These are phyloP conservation scores for Tyrophagus putrescentiae DNA, from an alignment of 1,140 invertebrate species.

Conservation along the genomic window DNA sequence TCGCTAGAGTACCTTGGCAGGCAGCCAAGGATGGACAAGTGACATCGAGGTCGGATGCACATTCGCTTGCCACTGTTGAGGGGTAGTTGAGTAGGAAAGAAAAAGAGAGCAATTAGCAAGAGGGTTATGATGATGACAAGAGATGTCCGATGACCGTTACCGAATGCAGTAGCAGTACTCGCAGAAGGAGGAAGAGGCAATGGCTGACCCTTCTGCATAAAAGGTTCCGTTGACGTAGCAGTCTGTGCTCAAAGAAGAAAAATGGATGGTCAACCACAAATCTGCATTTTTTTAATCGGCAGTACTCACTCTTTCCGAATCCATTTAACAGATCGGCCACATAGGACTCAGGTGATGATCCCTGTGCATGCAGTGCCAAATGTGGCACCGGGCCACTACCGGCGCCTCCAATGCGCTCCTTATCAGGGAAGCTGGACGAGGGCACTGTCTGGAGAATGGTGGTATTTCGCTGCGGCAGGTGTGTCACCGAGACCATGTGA, in stretches of 20 bases:
- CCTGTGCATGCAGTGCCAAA: constrained; percentile 12
- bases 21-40: constrained; percentile 59
- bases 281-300: not conserved
- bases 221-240: constrained; percentile 55
- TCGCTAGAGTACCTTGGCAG: constrained; percentile 44
- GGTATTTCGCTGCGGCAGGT: not conserved
- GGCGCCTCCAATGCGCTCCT: not conserved
- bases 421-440: constrained; percentile 20
- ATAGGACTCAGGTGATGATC: constrained; percentile 8
- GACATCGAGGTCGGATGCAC: constrained; percentile 63
- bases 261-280: not conserved
- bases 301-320: constrained; percentile 18
- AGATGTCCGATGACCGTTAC: too few species aligned
- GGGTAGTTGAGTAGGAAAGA: not conserved
- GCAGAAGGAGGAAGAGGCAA: constrained; percentile 56
- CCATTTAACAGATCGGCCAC: constrained; percentile 16
- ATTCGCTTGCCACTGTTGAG: constrained; percentile 44
- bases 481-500: constrained; percentile 6
- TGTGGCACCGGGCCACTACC: constrained; percentile 9
- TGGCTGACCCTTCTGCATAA: constrained; percentile 65
- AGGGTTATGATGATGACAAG: too few species aligned
- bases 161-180: constrained; percentile 72
- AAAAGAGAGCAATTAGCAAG: not conserved
- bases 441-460: constrained; percentile 21
- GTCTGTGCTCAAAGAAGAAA: constrained; percentile 36